Percentiles rank a stretch among this genome's conserved stretches.
These are phyloP conservation scores for Siniperca scherzeri DNA, from an alignment of 2,797 vertebrate genomes.

Conservation along the genomic window DNA sequence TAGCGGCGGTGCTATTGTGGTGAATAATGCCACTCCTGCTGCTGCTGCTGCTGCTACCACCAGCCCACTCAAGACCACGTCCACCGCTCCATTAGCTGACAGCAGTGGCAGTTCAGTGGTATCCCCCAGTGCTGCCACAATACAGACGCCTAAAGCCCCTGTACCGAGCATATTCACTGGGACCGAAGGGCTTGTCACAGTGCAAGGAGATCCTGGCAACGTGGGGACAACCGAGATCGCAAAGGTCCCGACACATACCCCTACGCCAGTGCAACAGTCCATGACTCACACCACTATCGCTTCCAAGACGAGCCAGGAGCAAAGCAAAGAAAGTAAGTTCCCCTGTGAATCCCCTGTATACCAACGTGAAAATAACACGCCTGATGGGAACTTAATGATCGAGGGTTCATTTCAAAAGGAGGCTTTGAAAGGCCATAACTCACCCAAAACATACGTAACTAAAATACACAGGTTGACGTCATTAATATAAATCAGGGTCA, in stretches of 20 bases:
- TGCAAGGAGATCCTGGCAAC: too few relatives aligned
- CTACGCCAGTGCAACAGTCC: accelerated
- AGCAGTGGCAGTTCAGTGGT: accelerated
- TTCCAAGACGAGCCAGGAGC: accelerated
- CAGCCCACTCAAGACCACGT: accelerated
- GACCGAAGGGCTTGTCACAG: accelerated
- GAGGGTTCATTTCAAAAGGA: not conserved
- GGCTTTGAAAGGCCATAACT: not conserved
- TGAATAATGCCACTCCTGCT: accelerated
- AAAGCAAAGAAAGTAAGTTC: slow-evolving; percentile 8
- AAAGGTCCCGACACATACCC: accelerated
- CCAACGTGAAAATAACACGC: not conserved
- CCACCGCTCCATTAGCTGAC: accelerated
- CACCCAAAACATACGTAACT: not conserved
- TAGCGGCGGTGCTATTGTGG: accelerated
- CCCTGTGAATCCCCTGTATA: too few relatives aligned
- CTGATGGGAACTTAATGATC: not conserved
- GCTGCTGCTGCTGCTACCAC: accelerated
- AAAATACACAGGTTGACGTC: not conserved
- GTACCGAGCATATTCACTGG: accelerated
- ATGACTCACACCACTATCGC: accelerated
- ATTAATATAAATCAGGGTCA: not conserved
- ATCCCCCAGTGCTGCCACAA: accelerated
- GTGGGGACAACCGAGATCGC: accelerated
- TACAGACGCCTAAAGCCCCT: accelerated